Percentiles rank a stretch among this genome's conserved stretches.
Evolutionary conservation across 1,140 invertebrate genomes (phyloP).

Genomic region (Batillaria attramentaria): DNA sequence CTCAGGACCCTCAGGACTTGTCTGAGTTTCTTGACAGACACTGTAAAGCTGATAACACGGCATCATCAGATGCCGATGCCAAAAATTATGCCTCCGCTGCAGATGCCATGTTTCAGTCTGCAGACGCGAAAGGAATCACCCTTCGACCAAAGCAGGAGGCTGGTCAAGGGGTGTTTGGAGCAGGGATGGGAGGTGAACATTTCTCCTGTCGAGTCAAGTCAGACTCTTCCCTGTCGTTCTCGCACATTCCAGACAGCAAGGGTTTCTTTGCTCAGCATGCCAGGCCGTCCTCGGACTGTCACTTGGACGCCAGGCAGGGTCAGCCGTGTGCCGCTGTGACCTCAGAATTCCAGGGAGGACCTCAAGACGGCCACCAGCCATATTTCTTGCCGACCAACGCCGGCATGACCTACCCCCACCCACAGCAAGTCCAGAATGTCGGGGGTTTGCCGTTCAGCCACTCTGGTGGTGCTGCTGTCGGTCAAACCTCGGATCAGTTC

Average conservation of each 20-base stretch:
- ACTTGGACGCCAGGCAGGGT: too few species aligned
- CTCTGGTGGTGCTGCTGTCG: not conserved
- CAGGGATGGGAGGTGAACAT: too few species aligned
- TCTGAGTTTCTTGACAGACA: conserved; percentile 22
- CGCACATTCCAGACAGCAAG: not conserved
- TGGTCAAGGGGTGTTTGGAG: too few species aligned
- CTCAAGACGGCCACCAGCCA: too few species aligned
- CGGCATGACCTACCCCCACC: not conserved
- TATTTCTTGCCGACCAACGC: not conserved
- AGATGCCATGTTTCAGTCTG: too few species aligned
- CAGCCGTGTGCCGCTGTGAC: too few species aligned
- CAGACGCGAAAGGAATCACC: too few species aligned
- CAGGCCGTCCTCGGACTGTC: too few species aligned
- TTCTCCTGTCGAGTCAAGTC: too few species aligned
- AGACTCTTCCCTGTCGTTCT: not conserved
- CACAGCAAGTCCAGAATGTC: not conserved
- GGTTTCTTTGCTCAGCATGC: not conserved
- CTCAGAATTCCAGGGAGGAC: too few species aligned
- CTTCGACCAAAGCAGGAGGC: too few species aligned
- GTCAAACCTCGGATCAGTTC: not conserved
- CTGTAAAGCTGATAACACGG: not conserved
- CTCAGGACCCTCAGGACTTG: conserved; percentile 17
- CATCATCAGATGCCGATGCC: not conserved
- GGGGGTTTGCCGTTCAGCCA: not conserved
- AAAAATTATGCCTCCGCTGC: too few species aligned